Percentiles rank a stretch among this genome's conserved stretches.
Evolutionary conservation across 2,888 invertebrate species (phyloP).

Genomic region (Spodoptera littoralis): DNA sequence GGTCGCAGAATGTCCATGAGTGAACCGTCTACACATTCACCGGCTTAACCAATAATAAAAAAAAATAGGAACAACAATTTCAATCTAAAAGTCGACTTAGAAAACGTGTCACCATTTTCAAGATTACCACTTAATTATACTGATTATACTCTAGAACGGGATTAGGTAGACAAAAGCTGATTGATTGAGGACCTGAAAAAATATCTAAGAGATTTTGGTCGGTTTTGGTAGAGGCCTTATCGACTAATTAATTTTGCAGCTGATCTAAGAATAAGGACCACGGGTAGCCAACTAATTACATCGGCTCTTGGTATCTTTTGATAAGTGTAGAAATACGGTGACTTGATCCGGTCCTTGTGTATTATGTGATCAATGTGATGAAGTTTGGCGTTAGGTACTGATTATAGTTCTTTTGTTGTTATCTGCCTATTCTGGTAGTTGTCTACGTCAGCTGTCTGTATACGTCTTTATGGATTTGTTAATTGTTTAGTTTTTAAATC

Average conservation of each 20-base stretch:
- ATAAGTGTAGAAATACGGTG: conserved; percentile 4
- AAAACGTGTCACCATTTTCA: conserved; percentile 28
- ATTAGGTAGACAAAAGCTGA: conserved; percentile 46
- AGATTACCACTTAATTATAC: conserved; percentile 45
- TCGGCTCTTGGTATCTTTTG: conserved; percentile 18
- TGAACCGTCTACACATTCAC: too few relatives aligned
- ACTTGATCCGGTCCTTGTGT: background rate
- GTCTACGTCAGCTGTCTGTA: too few relatives aligned
- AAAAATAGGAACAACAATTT: too few relatives aligned
- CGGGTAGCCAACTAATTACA: conserved; percentile 17
- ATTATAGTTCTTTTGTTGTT: too few relatives aligned
- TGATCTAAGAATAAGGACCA: conserved; percentile 22
- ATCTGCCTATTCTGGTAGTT: too few relatives aligned
- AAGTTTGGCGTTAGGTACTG: background rate
- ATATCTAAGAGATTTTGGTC: conserved; percentile 15
- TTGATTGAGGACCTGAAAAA: conserved; percentile 41
- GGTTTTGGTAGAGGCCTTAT: conserved; percentile 19
- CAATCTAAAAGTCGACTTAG: background rate
- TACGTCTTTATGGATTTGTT: too few relatives aligned
- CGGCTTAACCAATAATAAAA: too few relatives aligned
- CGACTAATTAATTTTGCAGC: conserved; percentile 43
- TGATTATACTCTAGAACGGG: conserved; percentile 26
- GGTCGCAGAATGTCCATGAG: too few relatives aligned
- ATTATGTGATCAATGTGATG: background rate
- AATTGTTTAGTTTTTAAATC: too few relatives aligned